Conservation (phyloP, 2,113 vertebrate species). For the Platanista minor region DNA sequence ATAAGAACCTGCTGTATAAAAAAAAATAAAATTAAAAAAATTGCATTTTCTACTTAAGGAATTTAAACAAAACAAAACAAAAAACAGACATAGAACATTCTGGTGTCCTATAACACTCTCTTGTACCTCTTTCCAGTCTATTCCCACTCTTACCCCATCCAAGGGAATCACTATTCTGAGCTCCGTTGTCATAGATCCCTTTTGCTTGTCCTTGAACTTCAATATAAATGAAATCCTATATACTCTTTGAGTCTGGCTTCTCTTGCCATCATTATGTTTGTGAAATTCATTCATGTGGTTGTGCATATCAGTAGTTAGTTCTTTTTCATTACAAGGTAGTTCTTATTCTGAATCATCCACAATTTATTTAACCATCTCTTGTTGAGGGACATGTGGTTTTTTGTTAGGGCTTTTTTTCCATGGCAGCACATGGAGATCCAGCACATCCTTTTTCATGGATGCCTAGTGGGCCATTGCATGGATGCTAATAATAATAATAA, state of each 20-base stretch:
- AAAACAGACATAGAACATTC: background rate
- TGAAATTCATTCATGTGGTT: background rate
- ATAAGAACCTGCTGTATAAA: no score
- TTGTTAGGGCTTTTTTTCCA: background rate
- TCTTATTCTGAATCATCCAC: background rate
- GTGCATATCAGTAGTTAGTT: background rate
- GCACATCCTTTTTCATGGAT: background rate
- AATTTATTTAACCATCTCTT: background rate
- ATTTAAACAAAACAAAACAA: no score
- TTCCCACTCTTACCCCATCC: background rate
- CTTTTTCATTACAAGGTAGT: background rate
- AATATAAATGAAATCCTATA: background rate
- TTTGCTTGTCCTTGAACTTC: background rate
- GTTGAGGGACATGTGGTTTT: background rate
- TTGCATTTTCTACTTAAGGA: no score
- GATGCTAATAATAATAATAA: no score
- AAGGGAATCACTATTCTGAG: background rate
- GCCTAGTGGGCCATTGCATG: background rate
- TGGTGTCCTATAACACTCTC: background rate
- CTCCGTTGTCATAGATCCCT: background rate
- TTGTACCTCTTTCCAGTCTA: background rate
- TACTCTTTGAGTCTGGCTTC: background rate
- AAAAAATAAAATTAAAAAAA: no score
- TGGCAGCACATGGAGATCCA: background rate
- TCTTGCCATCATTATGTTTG: background rate